These are phyloP conservation scores for Timandra comae DNA, from an alignment of 2,888 invertebrate genomes.

Conservation along the genomic window DNA sequence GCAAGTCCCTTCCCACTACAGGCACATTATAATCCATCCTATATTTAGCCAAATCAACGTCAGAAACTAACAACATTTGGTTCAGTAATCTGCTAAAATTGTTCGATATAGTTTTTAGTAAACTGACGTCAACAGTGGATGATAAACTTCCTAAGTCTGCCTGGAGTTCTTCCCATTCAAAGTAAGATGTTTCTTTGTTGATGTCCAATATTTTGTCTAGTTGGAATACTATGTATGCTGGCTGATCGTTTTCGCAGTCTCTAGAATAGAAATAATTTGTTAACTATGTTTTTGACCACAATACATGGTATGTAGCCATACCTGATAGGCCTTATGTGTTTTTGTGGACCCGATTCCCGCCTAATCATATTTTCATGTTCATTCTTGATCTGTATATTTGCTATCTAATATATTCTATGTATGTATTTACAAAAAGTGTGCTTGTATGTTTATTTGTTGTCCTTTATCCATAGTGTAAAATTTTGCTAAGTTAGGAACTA, in stretches of 20 bases:
- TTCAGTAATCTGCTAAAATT: conserved; percentile 76
- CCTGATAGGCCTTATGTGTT: no score
- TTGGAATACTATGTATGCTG: conserved; percentile 85
- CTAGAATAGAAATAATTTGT: conserved; percentile 65
- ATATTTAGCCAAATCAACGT: conserved; percentile 79
- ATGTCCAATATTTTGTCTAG: conserved; percentile 82
- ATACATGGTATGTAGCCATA: no score
- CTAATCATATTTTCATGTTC: no score
- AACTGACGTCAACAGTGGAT: conserved; percentile 71
- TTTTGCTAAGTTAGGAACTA: no score
- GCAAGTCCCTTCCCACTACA: conserved; percentile 79
- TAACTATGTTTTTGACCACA: conserved; percentile 15
- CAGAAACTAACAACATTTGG: conserved; percentile 73
- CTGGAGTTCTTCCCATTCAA: conserved; percentile 79
- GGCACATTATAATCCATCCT: conserved; percentile 79
- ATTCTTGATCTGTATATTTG: no score
- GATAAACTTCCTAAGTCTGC: conserved; percentile 70
- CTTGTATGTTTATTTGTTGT: no score
- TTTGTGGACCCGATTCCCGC: no score
- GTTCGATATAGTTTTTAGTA: conserved; percentile 74
- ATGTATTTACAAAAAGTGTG: no score
- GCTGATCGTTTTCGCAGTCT: conserved; percentile 82
- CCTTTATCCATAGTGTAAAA: no score
- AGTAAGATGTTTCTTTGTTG: conserved; percentile 80
- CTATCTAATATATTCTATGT: no score